A percentile compares a stretch with the other conserved stretches of the same genome.
Evolutionary conservation across 2,113 vertebrate species (phyloP).

Genomic region (Tachuris rubrigastra): DNA sequence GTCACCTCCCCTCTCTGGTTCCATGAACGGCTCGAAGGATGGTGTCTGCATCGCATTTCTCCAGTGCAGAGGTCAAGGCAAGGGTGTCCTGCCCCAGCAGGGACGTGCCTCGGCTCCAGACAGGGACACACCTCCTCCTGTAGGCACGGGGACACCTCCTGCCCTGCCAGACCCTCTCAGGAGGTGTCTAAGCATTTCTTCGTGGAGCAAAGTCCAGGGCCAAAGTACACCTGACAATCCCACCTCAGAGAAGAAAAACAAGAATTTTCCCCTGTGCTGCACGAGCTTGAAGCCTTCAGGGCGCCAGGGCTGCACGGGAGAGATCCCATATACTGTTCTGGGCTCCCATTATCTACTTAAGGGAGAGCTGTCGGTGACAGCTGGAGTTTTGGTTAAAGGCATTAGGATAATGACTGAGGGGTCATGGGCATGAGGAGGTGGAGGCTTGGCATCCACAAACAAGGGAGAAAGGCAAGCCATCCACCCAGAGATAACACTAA

Average conservation of each 20-base stretch:
- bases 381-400: slow-evolving; percentile 39
- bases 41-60: not conserved
- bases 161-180: not conserved
- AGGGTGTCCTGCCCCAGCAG: not conserved
- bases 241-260: not conserved
- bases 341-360: slow-evolving; percentile 19
- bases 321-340: not conserved
- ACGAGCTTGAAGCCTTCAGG: not conserved
- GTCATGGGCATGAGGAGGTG: not conserved
- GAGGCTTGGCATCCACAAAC: not conserved
- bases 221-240: not conserved
- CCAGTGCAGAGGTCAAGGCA: not conserved
- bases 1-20: not conserved
- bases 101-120: accelerated
- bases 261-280: not conserved
- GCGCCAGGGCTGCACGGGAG: not conserved
- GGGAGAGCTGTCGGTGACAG: slow-evolving; percentile 27
- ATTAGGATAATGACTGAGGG: slow-evolving; percentile 8
- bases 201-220: not conserved
- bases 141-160: not conserved
- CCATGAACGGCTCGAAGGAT: not conserved
- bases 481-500: not conserved
- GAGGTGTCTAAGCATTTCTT: not conserved
- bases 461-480: not conserved
- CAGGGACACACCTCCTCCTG: not conserved